Percentiles rank a stretch among this genome's conserved stretches.
Evolutionary conservation across 2,888 invertebrate genomes (phyloP).

Genomic region (Pollenia angustigena): DNA sequence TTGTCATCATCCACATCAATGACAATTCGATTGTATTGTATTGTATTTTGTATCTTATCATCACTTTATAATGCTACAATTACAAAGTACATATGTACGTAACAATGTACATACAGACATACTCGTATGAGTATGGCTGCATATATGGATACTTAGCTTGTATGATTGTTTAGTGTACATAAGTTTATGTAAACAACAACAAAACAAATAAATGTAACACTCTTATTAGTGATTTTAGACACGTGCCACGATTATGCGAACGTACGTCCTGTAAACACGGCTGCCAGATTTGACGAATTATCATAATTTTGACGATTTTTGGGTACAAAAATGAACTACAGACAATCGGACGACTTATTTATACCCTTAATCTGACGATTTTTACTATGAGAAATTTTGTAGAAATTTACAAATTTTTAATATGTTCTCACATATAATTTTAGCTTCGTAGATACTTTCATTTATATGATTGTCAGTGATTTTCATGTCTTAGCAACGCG

Average conservation of each 20-base stretch:
- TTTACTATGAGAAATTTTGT: no score
- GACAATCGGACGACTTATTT: no score
- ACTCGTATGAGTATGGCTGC: not conserved
- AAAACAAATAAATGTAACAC: conserved; percentile 58
- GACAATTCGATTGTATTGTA: not conserved
- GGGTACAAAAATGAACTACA: no score
- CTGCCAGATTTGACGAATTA: no score
- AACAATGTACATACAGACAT: not conserved
- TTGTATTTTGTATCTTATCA: conserved; percentile 24
- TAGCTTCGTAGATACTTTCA: no score
- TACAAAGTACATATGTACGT: not conserved
- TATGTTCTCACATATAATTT: no score
- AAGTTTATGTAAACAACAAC: conserved; percentile 45
- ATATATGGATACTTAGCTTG: not conserved
- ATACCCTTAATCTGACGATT: no score
- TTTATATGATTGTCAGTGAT: no score
- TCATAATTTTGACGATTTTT: no score
- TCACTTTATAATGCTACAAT: conserved; percentile 35
- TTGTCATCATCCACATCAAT: conserved; percentile 26
- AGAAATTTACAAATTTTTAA: no score
- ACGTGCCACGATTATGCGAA: conserved; percentile 75
- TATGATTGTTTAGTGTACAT: not conserved
- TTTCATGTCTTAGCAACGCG: no score
- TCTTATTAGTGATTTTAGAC: conserved; percentile 74
- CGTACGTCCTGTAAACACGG: conserved; percentile 41